Evolutionary conservation across 2,797 vertebrate genomes (phyloP).

Genomic region (Darevskia nairensis): DNA sequence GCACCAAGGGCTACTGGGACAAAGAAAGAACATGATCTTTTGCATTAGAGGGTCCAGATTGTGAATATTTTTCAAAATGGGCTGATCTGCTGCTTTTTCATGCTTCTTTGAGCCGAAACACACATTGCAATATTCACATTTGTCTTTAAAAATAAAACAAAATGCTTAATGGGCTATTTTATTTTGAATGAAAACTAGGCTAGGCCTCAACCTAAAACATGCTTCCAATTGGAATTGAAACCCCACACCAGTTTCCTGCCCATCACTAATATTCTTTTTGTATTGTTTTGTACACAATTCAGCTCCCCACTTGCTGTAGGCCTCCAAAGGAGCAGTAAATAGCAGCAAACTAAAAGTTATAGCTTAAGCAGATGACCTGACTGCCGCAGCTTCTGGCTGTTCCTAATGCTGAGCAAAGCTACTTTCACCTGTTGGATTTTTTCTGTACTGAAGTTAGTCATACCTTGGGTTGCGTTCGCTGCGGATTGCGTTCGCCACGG

Average conservation of each 20-base stretch:
- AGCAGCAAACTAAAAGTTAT: too few relatives aligned
- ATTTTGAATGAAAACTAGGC: background rate
- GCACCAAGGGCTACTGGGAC: background rate
- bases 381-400: background rate
- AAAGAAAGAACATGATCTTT: background rate
- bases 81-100: background rate
- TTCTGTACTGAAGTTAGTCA: background rate
- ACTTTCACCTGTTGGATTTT: background rate
- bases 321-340: background rate
- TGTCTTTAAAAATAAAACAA: background rate
- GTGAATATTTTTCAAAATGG: background rate
- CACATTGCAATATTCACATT: background rate
- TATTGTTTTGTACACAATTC: too few relatives aligned
- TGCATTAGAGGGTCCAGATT: background rate
- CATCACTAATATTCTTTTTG: too few relatives aligned
- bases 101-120: background rate
- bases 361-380: background rate
- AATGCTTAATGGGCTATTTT: background rate
- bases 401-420: background rate
- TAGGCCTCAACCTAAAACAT: background rate
- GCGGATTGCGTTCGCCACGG: too few relatives aligned
- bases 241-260: background rate
- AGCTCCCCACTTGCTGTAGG: background rate
- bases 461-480: too few relatives aligned
- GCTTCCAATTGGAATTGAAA: background rate